Evolutionary conservation across 2,888 invertebrate species (phyloP), one percentile per base, ranked within the genome.

Genomic region (Troglohyphantes excavatus): DNA sequence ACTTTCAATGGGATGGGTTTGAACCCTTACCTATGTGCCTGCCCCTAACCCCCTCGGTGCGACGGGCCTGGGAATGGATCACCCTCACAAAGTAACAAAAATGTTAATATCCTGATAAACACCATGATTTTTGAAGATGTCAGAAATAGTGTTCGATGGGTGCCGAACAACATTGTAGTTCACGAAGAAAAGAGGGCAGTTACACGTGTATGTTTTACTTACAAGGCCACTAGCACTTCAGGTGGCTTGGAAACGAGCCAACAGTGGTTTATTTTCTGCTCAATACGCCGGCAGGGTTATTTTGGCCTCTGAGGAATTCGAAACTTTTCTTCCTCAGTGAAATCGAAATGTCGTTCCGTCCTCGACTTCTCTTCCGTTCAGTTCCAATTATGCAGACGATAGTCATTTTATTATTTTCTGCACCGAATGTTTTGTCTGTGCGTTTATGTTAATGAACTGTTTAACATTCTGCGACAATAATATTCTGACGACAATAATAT

Each of bases 191-290:
- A 53, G 53, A 53, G 53, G 53, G n/a, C 53, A 53, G 9, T 53
- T 33, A 68, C 68, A 68, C 33, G 68, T 68, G 68, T 68, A 29
- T 68, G 17, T 68, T 68, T 33, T 6, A n/a, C n/a, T 53, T n/a
- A 21, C 68, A 68, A 68, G 68, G 68, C 33, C 68, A 33, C 33
- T 68, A 53, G 68, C 29, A 68, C 19, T n/a, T n/a, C 68, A 68
- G 33, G 33, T 33, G 29, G 29, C n/a, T 33, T 29, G 33, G 33
- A 29, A n/a, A 1, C 17, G 17, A 19, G 33, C 68, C 29, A 68
- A 68, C 3, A 6, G 29, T 29, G 68, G 33, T 29, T 68, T 68
- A 68, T 68, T 68, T 68, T 68, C 68, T 68, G 68, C 68, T n/a
- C 19, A 29, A 9, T 33, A 33, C 19, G 33, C 68, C 33, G 68